These are phyloP conservation scores for Pseudopodoces humilis DNA, from an alignment of 2,113 vertebrate species.

Conservation along the genomic window DNA sequence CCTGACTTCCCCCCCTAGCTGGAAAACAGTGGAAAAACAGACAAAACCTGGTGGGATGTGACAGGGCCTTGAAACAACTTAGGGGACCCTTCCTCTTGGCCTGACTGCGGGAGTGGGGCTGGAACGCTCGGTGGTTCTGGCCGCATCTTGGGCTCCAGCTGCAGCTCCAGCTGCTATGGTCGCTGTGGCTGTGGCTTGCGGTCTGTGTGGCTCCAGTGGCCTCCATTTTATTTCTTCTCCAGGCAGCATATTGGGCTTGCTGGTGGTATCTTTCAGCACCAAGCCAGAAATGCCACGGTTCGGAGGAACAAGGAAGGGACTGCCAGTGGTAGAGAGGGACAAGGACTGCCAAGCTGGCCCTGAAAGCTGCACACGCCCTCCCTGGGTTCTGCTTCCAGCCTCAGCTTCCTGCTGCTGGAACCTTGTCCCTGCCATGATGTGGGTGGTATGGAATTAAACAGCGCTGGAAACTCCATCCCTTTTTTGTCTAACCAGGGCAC, in stretches of 20 bases:
- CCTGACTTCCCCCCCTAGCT: background rate
- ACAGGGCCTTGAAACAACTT: background rate
- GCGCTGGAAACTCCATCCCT: background rate
- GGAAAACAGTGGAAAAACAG: background rate
- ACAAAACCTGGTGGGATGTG: background rate
- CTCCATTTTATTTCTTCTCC: background rate
- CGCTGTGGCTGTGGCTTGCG: background rate
- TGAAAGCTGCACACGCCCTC: background rate
- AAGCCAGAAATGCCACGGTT: background rate
- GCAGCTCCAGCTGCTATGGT: background rate
- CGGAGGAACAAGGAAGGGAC: accelerated
- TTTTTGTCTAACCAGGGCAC: background rate
- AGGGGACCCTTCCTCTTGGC: background rate
- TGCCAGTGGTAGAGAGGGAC: background rate
- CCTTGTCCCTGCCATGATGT: accelerated
- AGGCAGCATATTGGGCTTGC: accelerated
- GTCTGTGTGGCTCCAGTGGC: background rate
- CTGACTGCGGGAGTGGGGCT: accelerated
- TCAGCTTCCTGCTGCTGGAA: background rate
- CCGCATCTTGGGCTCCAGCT: background rate
- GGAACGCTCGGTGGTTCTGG: accelerated
- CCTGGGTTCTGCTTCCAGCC: background rate
- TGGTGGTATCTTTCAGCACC: background rate
- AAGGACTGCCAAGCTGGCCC: background rate
- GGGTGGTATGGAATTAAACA: background rate